phyloP scores from a whole-genome alignment of 1,140 invertebrate genomes.

The Hypothenemus hampei region DNA sequence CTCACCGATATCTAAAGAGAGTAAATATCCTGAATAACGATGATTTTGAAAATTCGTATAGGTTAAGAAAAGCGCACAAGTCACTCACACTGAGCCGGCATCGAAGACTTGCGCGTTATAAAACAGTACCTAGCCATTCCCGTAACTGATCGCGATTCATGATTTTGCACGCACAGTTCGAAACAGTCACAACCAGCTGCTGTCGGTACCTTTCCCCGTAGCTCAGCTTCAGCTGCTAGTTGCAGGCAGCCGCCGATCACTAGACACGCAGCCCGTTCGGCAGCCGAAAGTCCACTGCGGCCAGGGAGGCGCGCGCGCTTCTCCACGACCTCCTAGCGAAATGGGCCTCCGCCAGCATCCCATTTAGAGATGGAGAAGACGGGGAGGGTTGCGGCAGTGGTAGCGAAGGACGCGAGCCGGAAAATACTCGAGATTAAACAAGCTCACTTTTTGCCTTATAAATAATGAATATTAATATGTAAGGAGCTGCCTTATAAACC shows the following conservation, averaged over 20 bases:
- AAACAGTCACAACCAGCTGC: constrained; percentile 23
- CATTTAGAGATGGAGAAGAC: too few species aligned
- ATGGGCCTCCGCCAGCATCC: not conserved
- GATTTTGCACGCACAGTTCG: constrained; percentile 1
- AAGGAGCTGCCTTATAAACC: not conserved
- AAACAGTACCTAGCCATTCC: not conserved
- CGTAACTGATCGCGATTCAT: not conserved
- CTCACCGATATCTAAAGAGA: too few species aligned
- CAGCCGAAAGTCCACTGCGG: constrained; percentile 29
- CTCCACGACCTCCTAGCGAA: constrained; percentile 9
- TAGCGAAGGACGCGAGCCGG: constrained; percentile 5
- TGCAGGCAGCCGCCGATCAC: constrained; percentile 18
- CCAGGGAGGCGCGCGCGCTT: constrained; percentile 16
- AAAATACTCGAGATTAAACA: constrained; percentile 13
- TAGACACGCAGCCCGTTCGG: constrained; percentile 20
- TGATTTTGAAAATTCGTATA: too few species aligned
- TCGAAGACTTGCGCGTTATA: not conserved
- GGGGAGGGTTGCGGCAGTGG: constrained; percentile 4
- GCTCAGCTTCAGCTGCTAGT: constrained; percentile 27
- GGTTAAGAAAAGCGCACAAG: constrained; percentile 7
- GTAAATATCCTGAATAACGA: too few species aligned
- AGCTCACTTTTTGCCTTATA: not conserved
- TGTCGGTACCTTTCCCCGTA: constrained; percentile 24
- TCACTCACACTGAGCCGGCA: not conserved
- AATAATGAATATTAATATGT: constrained; percentile 14